Percentiles rank a stretch among this genome's conserved stretches.
phyloP scores from a whole-genome alignment of 2,797 vertebrate species.

The Chiroxiphia lanceolata region DNA sequence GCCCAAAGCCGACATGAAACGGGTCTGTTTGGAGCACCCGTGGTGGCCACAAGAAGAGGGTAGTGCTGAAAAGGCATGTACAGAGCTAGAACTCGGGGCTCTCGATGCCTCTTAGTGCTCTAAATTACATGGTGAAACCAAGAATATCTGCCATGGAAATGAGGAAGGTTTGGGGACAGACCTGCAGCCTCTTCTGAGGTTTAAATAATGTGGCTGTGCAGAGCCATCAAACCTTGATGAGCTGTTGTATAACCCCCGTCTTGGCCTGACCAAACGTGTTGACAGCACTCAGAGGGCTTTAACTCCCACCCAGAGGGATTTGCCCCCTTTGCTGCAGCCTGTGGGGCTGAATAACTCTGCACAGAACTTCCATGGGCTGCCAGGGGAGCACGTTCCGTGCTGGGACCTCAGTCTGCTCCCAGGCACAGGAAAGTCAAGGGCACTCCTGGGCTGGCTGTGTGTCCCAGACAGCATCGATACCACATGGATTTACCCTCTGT shows the following conservation, averaged over 20 bases:
- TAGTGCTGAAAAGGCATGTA: rapidly evolving
- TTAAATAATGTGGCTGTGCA: rapidly evolving
- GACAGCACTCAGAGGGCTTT: background rate
- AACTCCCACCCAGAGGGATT: background rate
- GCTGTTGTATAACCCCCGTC: background rate
- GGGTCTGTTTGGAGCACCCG: rapidly evolving
- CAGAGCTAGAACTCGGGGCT: background rate
- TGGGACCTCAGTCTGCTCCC: background rate
- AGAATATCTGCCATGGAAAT: rapidly evolving
- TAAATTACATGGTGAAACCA: background rate
- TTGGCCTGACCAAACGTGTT: background rate
- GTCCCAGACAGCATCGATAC: background rate
- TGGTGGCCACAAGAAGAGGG: background rate
- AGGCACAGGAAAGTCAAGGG: background rate
- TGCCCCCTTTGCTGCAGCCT: background rate
- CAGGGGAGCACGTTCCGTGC: background rate
- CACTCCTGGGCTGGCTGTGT: background rate
- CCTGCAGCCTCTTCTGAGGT: background rate
- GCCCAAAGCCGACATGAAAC: rapidly evolving
- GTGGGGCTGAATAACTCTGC: background rate
- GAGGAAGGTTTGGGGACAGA: background rate
- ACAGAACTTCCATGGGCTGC: background rate
- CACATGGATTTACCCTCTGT: background rate
- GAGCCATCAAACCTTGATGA: rapidly evolving
- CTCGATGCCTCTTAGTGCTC: background rate